Percentiles rank a stretch among this genome's conserved stretches.
Evolutionary conservation across 1,140 invertebrate species (phyloP).

Genomic region (Lordiphosa mommai): DNA sequence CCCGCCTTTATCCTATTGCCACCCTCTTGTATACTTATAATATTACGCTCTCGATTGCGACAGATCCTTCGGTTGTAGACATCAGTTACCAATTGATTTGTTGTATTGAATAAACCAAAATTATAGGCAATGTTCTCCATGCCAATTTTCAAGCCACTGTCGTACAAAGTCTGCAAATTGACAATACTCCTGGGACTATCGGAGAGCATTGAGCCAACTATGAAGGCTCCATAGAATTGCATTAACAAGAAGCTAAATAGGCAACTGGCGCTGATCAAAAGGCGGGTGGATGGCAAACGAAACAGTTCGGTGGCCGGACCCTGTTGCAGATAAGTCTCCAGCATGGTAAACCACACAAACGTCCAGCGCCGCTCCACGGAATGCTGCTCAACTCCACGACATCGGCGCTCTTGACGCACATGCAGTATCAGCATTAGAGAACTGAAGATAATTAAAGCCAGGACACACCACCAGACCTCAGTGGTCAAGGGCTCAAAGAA

Average conservation of each 20-base stretch:
- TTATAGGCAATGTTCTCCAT: slow-evolving; percentile 81
- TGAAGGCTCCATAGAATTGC: slow-evolving; percentile 84
- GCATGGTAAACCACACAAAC: slow-evolving; percentile 57
- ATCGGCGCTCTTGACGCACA: slow-evolving; percentile 28
- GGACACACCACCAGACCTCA: slow-evolving; percentile 78
- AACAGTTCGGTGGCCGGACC: slow-evolving; percentile 54
- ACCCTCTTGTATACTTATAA: slow-evolving; percentile 47
- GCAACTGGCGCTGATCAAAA: slow-evolving; percentile 80
- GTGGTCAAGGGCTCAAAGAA: slow-evolving; percentile 80
- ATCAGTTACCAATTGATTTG: slow-evolving; percentile 35
- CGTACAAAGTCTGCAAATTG: slow-evolving; percentile 80
- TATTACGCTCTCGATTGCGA: slow-evolving; percentile 22
- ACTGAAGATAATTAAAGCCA: slow-evolving; percentile 37
- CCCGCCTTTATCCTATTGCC: slow-evolving; percentile 43
- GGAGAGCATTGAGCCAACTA: slow-evolving; percentile 84
- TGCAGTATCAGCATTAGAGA: slow-evolving; percentile 43
- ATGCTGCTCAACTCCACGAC: not conserved
- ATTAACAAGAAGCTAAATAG: slow-evolving; percentile 82
- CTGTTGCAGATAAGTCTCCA: slow-evolving; percentile 66
- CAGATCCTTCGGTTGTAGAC: slow-evolving; percentile 52
- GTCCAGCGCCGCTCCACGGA: slow-evolving; percentile 21
- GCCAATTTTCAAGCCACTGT: slow-evolving; percentile 81
- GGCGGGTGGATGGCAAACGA: slow-evolving; percentile 50
- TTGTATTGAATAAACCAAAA: slow-evolving; percentile 78
- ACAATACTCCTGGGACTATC: slow-evolving; percentile 81